These are phyloP conservation scores for Aulostomus chinensis DNA, from an alignment of 2,797 vertebrate genomes.

Conservation along the genomic window DNA sequence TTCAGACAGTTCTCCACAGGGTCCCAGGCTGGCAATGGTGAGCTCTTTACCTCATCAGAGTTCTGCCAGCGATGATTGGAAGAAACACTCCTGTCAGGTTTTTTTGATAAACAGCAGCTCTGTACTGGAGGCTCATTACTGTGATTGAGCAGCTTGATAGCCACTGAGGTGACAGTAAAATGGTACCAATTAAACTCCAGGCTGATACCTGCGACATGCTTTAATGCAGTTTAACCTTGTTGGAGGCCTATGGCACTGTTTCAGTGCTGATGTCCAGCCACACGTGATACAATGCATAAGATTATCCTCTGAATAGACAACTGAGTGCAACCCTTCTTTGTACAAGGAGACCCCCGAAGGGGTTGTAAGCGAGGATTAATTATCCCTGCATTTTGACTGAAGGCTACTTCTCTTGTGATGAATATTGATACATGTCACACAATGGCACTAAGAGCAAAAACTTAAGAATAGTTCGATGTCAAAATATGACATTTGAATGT, in stretches of 20 bases:
- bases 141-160: slow-evolving; percentile 66
- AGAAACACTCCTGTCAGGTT: slow-evolving; percentile 77
- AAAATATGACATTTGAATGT: neutral
- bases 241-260: slow-evolving; percentile 49
- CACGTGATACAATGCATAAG: slow-evolving; percentile 31
- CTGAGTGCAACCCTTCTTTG: slow-evolving; percentile 10
- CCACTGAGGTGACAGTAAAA: slow-evolving; percentile 72
- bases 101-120: slow-evolving; percentile 76
- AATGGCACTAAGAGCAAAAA: slow-evolving; percentile 42
- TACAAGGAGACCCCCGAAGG: neutral
- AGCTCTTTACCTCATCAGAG: slow-evolving; percentile 78
- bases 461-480: slow-evolving; percentile 15
- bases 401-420: slow-evolving; percentile 67
- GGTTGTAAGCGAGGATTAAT: slow-evolving; percentile 66
- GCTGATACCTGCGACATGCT: slow-evolving; percentile 66
- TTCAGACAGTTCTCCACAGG: slow-evolving; percentile 63
- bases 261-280: slow-evolving; percentile 41
- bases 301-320: slow-evolving; percentile 53
- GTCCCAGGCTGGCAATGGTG: slow-evolving; percentile 67
- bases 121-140: slow-evolving; percentile 69
- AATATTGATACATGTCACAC: slow-evolving; percentile 64
- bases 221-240: slow-evolving; percentile 67
- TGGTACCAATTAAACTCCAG: slow-evolving; percentile 73
- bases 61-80: slow-evolving; percentile 76
- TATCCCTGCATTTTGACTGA: slow-evolving; percentile 64